Evolutionary conservation across 2,797 vertebrate species (phyloP).

Genomic region (Falco peregrinus): DNA sequence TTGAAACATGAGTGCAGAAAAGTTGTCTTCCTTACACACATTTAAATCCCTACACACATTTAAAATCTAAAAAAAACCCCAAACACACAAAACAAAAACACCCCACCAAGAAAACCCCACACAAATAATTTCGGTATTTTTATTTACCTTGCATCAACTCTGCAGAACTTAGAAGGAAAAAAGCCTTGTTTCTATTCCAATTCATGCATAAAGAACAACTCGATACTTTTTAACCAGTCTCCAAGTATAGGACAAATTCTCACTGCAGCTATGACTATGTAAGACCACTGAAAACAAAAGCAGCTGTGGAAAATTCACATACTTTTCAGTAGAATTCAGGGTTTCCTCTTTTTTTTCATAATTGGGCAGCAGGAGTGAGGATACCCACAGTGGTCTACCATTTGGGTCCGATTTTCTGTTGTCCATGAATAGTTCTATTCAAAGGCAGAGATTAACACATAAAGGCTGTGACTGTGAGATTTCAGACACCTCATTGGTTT

Average conservation of each 20-base stretch:
- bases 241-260: neutral
- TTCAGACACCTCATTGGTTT: neutral
- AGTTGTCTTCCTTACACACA: neutral
- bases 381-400: neutral
- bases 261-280: neutral
- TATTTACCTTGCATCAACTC: neutral
- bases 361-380: neutral
- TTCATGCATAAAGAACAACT: neutral
- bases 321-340: neutral
- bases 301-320: neutral
- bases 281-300: neutral
- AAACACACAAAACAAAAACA: neutral
- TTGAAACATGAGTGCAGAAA: neutral
- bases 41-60: fast-evolving
- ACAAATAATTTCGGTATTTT: neutral
- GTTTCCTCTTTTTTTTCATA: neutral
- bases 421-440: neutral
- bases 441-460: neutral
- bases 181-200: neutral
- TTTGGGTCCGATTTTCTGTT: neutral
- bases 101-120: neutral
- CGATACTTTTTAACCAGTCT: neutral
- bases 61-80: neutral
- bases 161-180: neutral
- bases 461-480: neutral